Conservation (phyloP, 2,888 invertebrate genomes). For the Choreutis nemorana region DNA sequence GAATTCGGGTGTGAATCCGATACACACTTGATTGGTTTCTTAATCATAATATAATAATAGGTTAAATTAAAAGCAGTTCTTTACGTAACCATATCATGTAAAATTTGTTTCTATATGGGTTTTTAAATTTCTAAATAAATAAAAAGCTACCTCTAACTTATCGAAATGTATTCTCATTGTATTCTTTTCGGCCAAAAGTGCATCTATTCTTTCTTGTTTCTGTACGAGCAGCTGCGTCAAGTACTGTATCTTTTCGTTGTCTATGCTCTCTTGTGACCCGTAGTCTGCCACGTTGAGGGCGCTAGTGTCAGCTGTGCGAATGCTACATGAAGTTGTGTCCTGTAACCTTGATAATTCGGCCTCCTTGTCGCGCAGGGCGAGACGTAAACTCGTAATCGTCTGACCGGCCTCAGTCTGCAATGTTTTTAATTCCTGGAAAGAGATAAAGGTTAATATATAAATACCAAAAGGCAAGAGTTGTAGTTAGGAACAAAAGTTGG, state of each 20-base stretch:
- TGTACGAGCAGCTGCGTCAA: constrained; percentile 85
- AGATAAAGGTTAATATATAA: neutral
- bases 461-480: no score
- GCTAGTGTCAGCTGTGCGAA: constrained; percentile 28
- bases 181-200: constrained; percentile 84
- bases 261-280: constrained; percentile 30
- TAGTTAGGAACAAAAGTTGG: no score
- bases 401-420: constrained; percentile 36
- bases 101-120: no score
- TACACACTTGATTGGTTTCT: no score
- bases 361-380: constrained; percentile 36
- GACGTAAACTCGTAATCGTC: constrained; percentile 33
- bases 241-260: constrained; percentile 54
- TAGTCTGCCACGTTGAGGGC: constrained; percentile 52
- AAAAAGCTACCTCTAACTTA: constrained; percentile 70
- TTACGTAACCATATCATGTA: no score
- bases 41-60: no score
- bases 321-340: constrained; percentile 19
- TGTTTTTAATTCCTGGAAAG: constrained; percentile 35
- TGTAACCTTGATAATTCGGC: constrained; percentile 28
- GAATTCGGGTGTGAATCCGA: no score
- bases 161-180: constrained; percentile 85
- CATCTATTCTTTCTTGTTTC: constrained; percentile 86
- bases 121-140: constrained; percentile 1
- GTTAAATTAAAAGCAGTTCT: no score